These are phyloP conservation scores for Plumapathes pennacea DNA, from an alignment of 92 coral and sea anemone species.

Conservation along the genomic window DNA sequence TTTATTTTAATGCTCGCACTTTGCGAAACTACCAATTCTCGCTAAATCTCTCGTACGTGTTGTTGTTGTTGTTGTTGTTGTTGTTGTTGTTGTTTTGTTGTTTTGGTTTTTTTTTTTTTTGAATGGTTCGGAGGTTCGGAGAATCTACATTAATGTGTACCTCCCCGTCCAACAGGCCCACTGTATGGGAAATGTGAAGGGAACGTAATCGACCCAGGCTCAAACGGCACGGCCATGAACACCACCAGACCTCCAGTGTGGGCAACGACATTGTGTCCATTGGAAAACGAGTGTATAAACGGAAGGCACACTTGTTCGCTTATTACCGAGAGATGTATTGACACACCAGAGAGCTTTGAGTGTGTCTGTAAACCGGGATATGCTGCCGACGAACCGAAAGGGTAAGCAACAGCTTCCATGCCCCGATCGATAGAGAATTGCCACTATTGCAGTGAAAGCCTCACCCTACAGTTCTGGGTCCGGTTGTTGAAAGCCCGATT, in stretches of 20 bases:
- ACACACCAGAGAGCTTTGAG: slow-evolving; percentile 46
- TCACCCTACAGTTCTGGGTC: no score
- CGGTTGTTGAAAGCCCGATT: neutral
- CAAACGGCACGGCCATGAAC: slow-evolving; percentile 6
- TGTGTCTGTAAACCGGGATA: slow-evolving; percentile 87
- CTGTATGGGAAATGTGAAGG: slow-evolving; percentile 59
- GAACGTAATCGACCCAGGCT: slow-evolving; percentile 31
- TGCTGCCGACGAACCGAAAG: slow-evolving; percentile 1
- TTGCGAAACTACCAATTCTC: no score
- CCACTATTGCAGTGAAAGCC: no score
- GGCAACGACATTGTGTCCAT: slow-evolving; percentile 84
- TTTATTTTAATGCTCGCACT: no score
- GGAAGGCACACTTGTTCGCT: slow-evolving; percentile 70
- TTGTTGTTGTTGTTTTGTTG: neutral
- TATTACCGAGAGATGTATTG: slow-evolving; percentile 65
- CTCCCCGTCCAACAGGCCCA: no score
- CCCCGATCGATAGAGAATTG: no score
- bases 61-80: no score
- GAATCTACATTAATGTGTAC: neutral
- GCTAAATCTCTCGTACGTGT: no score
- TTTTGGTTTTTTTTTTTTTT: neutral
- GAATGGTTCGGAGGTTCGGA: neutral
- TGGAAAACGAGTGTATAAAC: slow-evolving; percentile 89
- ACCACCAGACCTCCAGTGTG: slow-evolving; percentile 55
- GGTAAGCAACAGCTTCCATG: no score